phyloP scores from a whole-genome alignment of 2,113 vertebrate genomes.

The Pterocles orientalis region DNA sequence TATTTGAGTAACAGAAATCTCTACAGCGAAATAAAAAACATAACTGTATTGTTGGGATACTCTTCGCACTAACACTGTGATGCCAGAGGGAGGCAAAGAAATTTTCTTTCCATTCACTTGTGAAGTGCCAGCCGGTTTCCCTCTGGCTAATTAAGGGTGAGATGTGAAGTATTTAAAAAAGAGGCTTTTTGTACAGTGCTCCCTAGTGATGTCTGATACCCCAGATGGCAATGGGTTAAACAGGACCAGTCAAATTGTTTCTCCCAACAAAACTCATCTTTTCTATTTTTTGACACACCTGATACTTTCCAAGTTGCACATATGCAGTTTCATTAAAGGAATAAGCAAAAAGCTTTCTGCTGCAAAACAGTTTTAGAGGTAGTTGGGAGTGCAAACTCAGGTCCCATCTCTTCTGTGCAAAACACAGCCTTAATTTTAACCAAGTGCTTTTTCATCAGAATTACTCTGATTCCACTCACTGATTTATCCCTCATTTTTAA shows the following conservation, averaged over 20 bases:
- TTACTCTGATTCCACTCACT: background rate
- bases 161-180: background rate
- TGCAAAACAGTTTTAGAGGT: background rate
- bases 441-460: background rate
- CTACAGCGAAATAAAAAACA: background rate
- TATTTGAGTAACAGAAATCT: background rate
- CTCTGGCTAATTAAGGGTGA: background rate
- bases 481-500: background rate
- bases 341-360: background rate
- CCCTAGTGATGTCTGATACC: background rate
- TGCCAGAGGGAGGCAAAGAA: background rate
- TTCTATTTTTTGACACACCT: background rate
- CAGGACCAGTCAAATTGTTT: background rate
- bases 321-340: background rate
- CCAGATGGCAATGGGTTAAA: background rate
- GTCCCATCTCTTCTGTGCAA: background rate
- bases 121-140: background rate
- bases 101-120: background rate
- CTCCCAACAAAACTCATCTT: background rate
- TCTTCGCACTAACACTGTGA: background rate
- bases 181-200: background rate
- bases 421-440: background rate
- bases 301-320: background rate
- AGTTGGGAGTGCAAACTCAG: background rate
- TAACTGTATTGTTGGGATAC: background rate